Evolutionary conservation across 2,113 vertebrate genomes (phyloP), one percentile per base, ranked within the genome.

Genomic region (Trematomus loennbergii): DNA sequence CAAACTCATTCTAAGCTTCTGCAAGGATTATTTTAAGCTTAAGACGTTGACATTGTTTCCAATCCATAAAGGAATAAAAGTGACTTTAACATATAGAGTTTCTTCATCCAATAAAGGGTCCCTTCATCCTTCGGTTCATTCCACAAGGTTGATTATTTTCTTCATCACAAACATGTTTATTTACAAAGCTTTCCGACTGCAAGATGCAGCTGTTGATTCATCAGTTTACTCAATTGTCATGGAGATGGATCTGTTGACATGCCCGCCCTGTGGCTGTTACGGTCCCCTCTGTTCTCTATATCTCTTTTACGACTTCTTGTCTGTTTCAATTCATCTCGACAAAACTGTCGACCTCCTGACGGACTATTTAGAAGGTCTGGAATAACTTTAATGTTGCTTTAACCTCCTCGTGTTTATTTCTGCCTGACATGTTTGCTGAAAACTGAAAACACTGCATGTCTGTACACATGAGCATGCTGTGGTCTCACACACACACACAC

Each of bases 221-320:
- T 49, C 48, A n/a, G 33, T 70, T 70, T 71, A 22, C 6, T 29
- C 18, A 1, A 46, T 73, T 57, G 68, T 18, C 54, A 58, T 71
- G 36, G 55, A 52, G 55, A 55, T 4, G 29, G 7, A 25, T 8
- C 10, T 55, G 22, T 20, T 65, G 36, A 64, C 22, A 46, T 5
- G 45, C 1, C 1, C 1, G 16, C 16, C 20, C 54, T 9, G 53
- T 18, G 5, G 48, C 20, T 12, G 29, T 60, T 67, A 22, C 22
- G 22, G 22, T 22, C 2, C 22, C 3, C 13, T 12, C 9, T 16
- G 20, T 15, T 5, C 36, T 43, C n/a, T 45, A 20, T 22, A 18
- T 12, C 8, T 12, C 6, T 29, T 69, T 57, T 45, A 46, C n/a
- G 12, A 18, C 20, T 12, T 58, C 20, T 46, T 50, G 4, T 60